These are phyloP conservation scores for Zootermopsis nevadensis DNA, from an alignment of 2,888 invertebrate species.

Conservation along the genomic window DNA sequence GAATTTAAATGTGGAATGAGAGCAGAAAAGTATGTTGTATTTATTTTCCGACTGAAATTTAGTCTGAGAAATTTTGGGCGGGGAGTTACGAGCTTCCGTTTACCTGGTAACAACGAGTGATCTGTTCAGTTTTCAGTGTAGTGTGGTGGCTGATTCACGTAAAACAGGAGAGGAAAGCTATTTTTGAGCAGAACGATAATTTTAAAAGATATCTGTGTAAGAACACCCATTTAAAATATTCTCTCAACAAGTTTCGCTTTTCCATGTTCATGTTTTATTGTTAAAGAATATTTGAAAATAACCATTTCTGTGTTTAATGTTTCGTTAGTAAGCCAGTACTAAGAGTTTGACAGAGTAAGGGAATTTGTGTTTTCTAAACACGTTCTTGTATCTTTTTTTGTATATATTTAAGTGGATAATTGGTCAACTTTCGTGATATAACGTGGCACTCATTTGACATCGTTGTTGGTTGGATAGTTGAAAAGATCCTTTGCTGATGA, in stretches of 20 bases:
- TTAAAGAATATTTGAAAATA: background rate
- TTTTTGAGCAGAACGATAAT: background rate
- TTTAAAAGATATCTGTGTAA: background rate
- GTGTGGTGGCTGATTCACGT: background rate
- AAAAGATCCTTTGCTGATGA: background rate
- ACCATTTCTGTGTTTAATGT: background rate
- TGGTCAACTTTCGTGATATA: background rate
- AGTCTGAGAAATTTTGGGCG: background rate
- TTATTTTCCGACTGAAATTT: background rate
- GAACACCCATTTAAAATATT: background rate
- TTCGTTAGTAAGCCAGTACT: background rate
- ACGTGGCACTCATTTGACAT: background rate
- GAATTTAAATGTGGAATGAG: background rate
- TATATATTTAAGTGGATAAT: background rate
- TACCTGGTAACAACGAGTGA: background rate
- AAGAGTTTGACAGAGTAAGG: background rate
- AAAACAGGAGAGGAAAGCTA: background rate
- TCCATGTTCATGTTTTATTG: constrained; percentile 5
- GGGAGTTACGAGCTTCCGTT: background rate
- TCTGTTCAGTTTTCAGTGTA: constrained; percentile 2
- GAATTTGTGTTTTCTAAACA: background rate
- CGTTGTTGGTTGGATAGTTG: background rate
- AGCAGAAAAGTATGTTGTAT: background rate
- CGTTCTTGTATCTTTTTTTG: background rate
- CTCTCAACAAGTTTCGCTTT: background rate